These are phyloP conservation scores for Oreochromis mossambicus DNA, from an alignment of 2,797 vertebrate genomes.

Conservation along the genomic window DNA sequence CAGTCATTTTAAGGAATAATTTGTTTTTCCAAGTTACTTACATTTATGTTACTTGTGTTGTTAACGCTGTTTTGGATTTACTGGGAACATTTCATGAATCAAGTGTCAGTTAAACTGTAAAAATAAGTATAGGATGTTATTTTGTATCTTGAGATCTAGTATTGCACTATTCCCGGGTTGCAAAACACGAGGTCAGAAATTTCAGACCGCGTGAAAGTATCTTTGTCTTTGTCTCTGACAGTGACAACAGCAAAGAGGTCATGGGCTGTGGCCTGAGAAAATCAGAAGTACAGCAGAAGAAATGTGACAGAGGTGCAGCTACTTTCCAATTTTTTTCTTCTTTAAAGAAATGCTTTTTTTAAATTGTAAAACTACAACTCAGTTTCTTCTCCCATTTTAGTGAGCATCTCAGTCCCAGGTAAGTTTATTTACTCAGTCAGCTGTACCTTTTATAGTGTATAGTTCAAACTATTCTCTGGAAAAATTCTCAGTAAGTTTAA, in stretches of 20 bases:
- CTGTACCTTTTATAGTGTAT: neutral
- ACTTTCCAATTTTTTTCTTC: neutral
- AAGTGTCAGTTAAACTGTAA: neutral
- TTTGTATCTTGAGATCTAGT: neutral
- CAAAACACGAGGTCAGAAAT: constrained; percentile 12
- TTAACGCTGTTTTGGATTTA: neutral
- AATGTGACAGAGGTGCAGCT: constrained; percentile 74
- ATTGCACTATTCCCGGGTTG: neutral
- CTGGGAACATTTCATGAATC: neutral
- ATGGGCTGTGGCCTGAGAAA: constrained; percentile 85
- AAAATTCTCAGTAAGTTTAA: neutral
- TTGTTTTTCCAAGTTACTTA: neutral
- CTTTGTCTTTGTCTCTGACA: constrained; percentile 12
- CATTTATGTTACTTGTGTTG: neutral
- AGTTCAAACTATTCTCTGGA: neutral
- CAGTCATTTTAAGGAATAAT: neutral
- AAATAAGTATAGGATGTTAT: neutral
- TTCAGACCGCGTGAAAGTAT: neutral
- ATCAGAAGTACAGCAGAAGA: constrained; percentile 61
- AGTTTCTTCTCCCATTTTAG: constrained; percentile 29
- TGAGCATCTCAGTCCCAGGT: constrained; percentile 70
- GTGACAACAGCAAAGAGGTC: constrained; percentile 42
- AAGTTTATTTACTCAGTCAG: constrained; percentile 4
- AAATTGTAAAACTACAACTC: neutral
- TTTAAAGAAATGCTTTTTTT: fast-evolving